Conservation (phyloP, 2,113 vertebrate species). For the Xyliphius kryptos region DNA sequence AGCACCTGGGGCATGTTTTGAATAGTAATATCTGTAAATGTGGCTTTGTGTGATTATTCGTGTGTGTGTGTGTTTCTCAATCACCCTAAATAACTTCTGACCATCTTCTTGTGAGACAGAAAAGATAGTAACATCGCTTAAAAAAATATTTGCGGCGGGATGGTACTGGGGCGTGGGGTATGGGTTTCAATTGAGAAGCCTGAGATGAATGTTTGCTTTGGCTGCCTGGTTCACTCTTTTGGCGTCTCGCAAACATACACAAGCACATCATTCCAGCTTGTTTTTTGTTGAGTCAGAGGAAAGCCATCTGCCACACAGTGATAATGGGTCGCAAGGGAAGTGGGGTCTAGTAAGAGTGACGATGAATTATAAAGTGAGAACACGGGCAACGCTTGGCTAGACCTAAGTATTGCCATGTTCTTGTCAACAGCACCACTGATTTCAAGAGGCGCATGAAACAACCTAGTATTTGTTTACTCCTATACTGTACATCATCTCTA, state of each 20-base stretch:
- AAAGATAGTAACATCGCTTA: constrained; percentile 20
- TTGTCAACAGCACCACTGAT: constrained; percentile 11
- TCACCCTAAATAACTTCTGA: too few species aligned
- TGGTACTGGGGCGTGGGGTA: constrained; percentile 39
- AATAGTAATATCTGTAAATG: too few species aligned
- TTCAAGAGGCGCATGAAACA: constrained; percentile 4
- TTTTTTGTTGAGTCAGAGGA: constrained; percentile 66
- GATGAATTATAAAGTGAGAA: constrained; percentile 56
- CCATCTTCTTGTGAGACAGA: constrained; percentile 7
- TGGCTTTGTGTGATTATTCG: too few species aligned
- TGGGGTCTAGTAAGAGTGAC: constrained; percentile 46
- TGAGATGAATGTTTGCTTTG: constrained; percentile 52
- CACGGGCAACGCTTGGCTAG: constrained; percentile 50
- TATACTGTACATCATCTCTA: too few species aligned
- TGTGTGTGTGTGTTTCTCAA: too few species aligned
- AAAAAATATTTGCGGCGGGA: constrained; percentile 23
- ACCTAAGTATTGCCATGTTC: constrained; percentile 29
- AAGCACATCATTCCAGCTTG: constrained; percentile 48
- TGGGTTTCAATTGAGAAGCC: constrained; percentile 49
- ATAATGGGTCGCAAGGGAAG: constrained; percentile 65
- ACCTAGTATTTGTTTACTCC: constrained; percentile 18
- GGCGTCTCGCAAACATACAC: too few species aligned
- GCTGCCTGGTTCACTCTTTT: constrained; percentile 30
- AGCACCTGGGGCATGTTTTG: too few species aligned
- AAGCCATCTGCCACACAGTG: constrained; percentile 63